Evolutionary conservation across 2,797 vertebrate species (phyloP).

Genomic region (Erethizon dorsatum): DNA sequence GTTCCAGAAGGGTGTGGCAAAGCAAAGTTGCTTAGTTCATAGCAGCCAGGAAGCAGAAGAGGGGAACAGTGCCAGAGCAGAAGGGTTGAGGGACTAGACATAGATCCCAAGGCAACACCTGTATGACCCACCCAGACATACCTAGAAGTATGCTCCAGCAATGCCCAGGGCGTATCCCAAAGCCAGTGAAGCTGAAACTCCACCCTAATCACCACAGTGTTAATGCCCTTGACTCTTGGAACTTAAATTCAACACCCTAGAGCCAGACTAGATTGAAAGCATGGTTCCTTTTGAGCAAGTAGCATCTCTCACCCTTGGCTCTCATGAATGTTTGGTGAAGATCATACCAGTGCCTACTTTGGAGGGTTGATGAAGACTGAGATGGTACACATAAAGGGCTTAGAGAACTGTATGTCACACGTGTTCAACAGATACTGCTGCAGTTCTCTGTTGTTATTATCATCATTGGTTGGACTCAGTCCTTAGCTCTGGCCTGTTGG

Average conservation of each 20-base stretch:
- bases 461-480: neutral
- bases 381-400: neutral
- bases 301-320: neutral
- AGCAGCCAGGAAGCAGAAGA: neutral
- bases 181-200: neutral
- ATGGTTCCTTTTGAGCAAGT: neutral
- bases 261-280: neutral
- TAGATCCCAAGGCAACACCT: neutral
- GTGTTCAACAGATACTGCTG: neutral
- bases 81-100: neutral
- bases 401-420: neutral
- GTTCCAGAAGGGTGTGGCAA: neutral
- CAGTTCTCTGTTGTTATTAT: fast-evolving
- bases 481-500: neutral
- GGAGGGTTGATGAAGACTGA: neutral
- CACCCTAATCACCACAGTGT: neutral
- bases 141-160: neutral
- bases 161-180: neutral
- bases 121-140: neutral
- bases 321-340: neutral
- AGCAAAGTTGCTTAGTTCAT: neutral
- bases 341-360: neutral
- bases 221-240: neutral
- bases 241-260: neutral
- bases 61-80: neutral